Base-by-base conservation (phyloP, 2,797 vertebrate species). In the Sebastes steindachneri region DNA sequence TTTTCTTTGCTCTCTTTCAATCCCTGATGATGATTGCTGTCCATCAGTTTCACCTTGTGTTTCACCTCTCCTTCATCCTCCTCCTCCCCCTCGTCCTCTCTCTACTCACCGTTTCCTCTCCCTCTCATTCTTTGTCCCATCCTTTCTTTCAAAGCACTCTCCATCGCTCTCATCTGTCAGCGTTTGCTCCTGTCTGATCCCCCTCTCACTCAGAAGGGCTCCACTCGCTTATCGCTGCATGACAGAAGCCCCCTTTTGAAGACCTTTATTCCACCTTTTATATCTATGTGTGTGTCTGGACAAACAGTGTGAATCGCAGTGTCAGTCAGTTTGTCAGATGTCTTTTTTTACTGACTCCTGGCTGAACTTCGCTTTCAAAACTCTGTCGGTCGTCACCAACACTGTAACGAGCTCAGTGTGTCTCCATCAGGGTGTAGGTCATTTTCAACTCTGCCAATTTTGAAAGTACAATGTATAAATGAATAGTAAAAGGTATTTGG, bases 161-260 rank as follows among this genome's bases (percentile, higher is more conserved):
- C 68, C 69, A 73, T 89, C 33, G 19, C 84, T 88, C 79, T 87
- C 85, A 75, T 86, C 81, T 79, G 78, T 87, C 86, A 86, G 69
- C 21, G 59, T 88, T 91, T 54, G 82, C 83, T 79, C 75, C 60
- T 70, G 80, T 86, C 84, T 89, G 69, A 86, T 85, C 77, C 68
- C 57, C 33, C 59, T 78, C 70, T 84, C 68, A 58, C 63, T 77
- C 77, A 82, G 67, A 86, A 68, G 79, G 82, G 77, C 82, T 84
- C 69, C 63, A 41, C 73, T 77, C 2, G 54, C 85, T 89, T 90
- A 90, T 91, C 84, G 10, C 83, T 75, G 55, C 74, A 74, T 81
- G 75, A 88, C 89, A 90, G 89, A 88, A 79, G 69, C 73, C 79
- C 75, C 67, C 63, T 77, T 84, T 83, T 80, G 68, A 88, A 82